Evolutionary conservation across 2,113 vertebrate species (phyloP).

Genomic region (Jacana jacana): DNA sequence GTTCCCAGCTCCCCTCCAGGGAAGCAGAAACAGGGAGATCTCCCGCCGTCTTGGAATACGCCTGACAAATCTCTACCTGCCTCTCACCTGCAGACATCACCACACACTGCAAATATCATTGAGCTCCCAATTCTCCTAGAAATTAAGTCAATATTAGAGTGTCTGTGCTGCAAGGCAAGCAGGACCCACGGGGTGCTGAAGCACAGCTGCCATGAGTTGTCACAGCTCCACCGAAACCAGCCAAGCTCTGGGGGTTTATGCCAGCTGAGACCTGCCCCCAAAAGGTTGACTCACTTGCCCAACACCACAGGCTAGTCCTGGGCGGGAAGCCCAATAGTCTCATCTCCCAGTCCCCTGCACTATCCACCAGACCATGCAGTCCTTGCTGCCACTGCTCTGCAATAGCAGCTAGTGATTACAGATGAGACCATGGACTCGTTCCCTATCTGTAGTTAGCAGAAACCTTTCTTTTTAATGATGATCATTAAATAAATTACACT

Average conservation of each 20-base stretch:
- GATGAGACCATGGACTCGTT: neutral
- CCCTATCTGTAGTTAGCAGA: constrained; percentile 29
- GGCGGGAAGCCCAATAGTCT: neutral
- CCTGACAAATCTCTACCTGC: neutral
- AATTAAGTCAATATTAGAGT: neutral
- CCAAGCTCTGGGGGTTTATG: neutral
- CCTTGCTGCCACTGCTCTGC: neutral
- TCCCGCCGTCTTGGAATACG: neutral
- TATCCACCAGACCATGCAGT: neutral
- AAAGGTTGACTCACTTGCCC: neutral
- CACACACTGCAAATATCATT: neutral
- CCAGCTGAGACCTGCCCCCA: neutral
- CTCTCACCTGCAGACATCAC: neutral
- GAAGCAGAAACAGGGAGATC: neutral
- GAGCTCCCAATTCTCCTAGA: neutral
- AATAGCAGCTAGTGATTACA: constrained; percentile 4
- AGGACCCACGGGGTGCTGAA: neutral
- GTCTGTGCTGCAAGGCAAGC: neutral
- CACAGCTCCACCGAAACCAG: neutral
- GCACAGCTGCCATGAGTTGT: neutral
- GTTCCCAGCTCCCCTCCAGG: neutral
- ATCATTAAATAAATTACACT: constrained; percentile 47
- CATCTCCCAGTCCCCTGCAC: neutral
- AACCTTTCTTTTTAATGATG: constrained; percentile 32
- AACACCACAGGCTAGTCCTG: neutral